A percentile compares a stretch with the other conserved stretches of the same genome.
Evolutionary conservation across 92 coral and sea anemone species (phyloP).

Genomic region (Zoanthus sociatus): DNA sequence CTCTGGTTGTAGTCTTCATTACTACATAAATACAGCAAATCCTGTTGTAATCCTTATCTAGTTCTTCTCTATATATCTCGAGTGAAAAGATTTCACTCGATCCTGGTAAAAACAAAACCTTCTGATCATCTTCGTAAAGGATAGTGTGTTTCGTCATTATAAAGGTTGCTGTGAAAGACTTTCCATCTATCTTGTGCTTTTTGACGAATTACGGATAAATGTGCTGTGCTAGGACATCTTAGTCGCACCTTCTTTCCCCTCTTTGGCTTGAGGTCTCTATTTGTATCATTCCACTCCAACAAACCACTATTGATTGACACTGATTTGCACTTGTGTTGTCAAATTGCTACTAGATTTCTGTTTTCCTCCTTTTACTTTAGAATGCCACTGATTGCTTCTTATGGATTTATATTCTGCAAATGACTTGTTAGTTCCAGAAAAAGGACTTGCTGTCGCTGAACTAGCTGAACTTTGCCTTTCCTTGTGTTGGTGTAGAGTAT

Average conservation of each 20-base stretch:
- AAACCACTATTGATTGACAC: conserved; percentile 51
- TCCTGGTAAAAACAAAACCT: conserved; percentile 50
- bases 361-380: conserved; percentile 52
- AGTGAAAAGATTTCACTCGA: conserved; percentile 11
- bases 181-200: conserved; percentile 70
- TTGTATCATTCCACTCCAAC: conserved; percentile 57
- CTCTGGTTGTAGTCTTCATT: not conserved
- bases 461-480: conserved; percentile 27
- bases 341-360: conserved; percentile 47
- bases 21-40: conserved; percentile 46
- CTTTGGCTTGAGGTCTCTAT: conserved; percentile 46
- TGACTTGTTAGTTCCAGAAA: conserved; percentile 32
- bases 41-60: conserved; percentile 55
- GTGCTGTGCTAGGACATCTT: conserved; percentile 1
- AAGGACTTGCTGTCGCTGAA: conserved; percentile 43
- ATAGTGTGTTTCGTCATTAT: conserved; percentile 36
- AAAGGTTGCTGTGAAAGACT: conserved; percentile 54
- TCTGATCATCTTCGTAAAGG: conserved; percentile 63
- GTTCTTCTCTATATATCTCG: conserved; percentile 30
- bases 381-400: conserved; percentile 50
- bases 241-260: conserved; percentile 64
- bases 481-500: conserved; percentile 7
- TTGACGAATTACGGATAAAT: conserved; percentile 24
- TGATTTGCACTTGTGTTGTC: conserved; percentile 40
- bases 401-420: conserved; percentile 41